Base-by-base conservation (phyloP, 1,140 invertebrate genomes). In the Drosophila ogumai region DNA sequence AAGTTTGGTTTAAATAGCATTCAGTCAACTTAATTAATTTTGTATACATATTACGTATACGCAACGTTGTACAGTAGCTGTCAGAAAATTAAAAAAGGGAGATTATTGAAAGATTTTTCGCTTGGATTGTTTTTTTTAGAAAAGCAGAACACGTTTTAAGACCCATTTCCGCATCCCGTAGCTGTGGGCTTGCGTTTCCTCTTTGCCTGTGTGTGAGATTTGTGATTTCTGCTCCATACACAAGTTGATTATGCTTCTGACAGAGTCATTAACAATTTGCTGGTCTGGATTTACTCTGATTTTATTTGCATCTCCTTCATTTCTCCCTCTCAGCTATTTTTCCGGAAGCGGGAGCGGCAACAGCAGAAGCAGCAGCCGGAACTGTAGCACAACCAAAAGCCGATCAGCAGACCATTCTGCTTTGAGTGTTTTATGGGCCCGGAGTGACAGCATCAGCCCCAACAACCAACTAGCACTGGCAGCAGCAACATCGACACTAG, bases 181-280 rank as follows among this genome's bases (percentile, higher is more conserved):
- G 67, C 46, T 57, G 25, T n/a, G 32, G 68, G 40, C 32, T 44
- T 55, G 19, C 41, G 41, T 32, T 52, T 43, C 34, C 25, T 10
- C 32, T 31, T 3, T 15, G 28, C 32, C 36, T 32, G 52, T 32
- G 52, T 64, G 36, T 54, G 25, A 13, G 52, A 80, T 63, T 73
- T 38, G 36, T 68, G 73, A 76, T 56, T 60, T 76, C 49, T 76
- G 15, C 22, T 82, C 66, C 52, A 56, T 72, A 49, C 55, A 40
- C 41, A 54, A 71, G 58, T 52, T 78, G 41, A 78, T 78, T 78
- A 71, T 78, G 66, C 46, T 78, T 71, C 57, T 71, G 75, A 78
- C 75, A 78, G 75, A 64, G 58, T 78, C 75, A 78, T 78, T 78
- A 78, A 58, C 75, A 78, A 71, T 78, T 71, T 78, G 66, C 38